Evolutionary conservation across 2,797 vertebrate species (phyloP).

Genomic region (Graptemys geographica): DNA sequence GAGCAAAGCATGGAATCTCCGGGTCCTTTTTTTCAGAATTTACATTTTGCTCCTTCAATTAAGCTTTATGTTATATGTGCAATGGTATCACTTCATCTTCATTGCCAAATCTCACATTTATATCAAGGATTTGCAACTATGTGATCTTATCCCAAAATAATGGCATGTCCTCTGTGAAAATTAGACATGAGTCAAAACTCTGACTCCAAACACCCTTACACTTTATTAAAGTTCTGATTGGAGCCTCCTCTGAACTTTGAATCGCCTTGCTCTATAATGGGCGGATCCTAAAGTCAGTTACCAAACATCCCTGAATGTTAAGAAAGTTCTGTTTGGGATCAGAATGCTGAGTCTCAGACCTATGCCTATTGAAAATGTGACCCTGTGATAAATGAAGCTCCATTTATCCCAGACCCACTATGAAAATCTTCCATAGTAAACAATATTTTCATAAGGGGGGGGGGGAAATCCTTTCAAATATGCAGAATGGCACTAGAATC

Average conservation of each 20-base stretch:
- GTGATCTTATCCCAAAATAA: background rate
- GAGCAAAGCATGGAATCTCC: background rate
- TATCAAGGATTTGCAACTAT: background rate
- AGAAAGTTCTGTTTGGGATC: background rate
- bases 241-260: background rate
- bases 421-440: background rate
- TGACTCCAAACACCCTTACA: background rate
- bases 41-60: background rate
- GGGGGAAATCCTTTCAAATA: background rate
- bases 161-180: background rate
- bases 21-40: background rate
- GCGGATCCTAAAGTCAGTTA: background rate
- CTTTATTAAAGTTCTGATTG: background rate
- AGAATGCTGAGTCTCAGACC: background rate
- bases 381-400: background rate
- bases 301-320: background rate
- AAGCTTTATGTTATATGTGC: background rate
- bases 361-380: background rate
- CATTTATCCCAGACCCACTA: background rate
- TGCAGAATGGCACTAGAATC: background rate
- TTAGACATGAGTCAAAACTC: background rate
- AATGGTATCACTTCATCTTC: background rate
- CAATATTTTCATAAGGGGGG: background rate
- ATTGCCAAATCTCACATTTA: background rate
- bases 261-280: background rate